A percentile compares a stretch with the other conserved stretches of the same genome.
These are phyloP conservation scores for Sebastes itinus DNA, from an alignment of 2,797 vertebrate species.

Conservation along the genomic window DNA sequence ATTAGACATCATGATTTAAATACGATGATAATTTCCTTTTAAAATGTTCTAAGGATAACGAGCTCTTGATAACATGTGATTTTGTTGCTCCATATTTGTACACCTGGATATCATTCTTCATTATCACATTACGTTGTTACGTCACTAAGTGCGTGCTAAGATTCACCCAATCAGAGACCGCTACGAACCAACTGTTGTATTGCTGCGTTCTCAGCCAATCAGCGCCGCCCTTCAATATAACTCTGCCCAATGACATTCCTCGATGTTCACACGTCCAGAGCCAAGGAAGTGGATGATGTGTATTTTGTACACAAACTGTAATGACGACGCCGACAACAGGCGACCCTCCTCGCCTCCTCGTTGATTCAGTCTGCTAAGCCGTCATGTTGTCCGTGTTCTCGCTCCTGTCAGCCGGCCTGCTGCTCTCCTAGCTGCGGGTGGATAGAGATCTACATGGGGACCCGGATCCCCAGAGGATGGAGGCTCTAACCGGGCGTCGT, in stretches of 20 bases:
- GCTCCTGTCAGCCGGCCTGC: neutral
- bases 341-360: neutral
- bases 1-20: no score
- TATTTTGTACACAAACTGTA: constrained; percentile 25
- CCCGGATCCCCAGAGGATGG: constrained; percentile 44
- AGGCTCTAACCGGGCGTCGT: constrained; percentile 47
- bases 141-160: neutral
- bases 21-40: no score
- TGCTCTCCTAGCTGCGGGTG: constrained; percentile 21
- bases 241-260: constrained; percentile 58
- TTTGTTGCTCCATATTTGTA: no score
- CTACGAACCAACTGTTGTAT: constrained; percentile 70
- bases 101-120: no score
- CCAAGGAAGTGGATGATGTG: constrained; percentile 58
- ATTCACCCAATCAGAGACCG: constrained; percentile 64
- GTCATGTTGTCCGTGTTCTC: constrained; percentile 1
- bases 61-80: no score
- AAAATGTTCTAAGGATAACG: no score
- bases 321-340: neutral
- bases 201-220: constrained; percentile 71
- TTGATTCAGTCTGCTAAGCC: neutral
- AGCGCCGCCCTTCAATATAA: neutral
- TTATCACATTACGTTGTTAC: neutral
- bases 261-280: constrained; percentile 23
- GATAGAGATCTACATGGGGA: constrained; percentile 45